Evolutionary conservation across 2,797 vertebrate genomes (phyloP).

Genomic region (Craterocephalus amniculus): DNA sequence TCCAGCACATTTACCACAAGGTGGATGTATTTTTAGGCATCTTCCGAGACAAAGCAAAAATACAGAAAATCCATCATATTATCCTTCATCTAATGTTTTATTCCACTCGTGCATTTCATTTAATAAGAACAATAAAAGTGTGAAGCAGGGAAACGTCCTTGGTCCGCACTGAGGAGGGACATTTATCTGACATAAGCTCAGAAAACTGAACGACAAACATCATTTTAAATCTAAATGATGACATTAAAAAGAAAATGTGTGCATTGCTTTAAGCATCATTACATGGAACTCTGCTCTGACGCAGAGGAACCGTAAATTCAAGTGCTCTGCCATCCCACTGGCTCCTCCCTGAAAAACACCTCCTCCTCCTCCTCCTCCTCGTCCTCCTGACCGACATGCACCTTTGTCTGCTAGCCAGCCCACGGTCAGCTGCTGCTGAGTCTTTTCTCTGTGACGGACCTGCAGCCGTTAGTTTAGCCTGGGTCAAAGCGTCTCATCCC

Average conservation of each 20-base stretch:
- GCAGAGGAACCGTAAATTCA: constrained; percentile 60
- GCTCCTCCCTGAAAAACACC: constrained; percentile 61
- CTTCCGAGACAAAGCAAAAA: not conserved
- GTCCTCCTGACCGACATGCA: constrained; percentile 33
- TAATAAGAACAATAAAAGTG: not conserved
- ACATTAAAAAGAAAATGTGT: not conserved
- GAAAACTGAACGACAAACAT: not conserved
- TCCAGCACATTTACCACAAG: constrained; percentile 18
- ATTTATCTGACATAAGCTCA: not conserved
- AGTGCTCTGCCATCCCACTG: constrained; percentile 23
- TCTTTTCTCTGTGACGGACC: constrained; percentile 58
- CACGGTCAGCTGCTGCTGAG: constrained; percentile 49
- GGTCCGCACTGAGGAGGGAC: not conserved
- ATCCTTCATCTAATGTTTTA: constrained; percentile 6
- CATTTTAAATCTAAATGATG: constrained; percentile 10
- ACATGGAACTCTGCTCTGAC: constrained; percentile 18
- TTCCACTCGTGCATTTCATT: constrained; percentile 15
- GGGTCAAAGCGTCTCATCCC: constrained; percentile 27
- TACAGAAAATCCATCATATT: not conserved
- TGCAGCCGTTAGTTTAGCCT: constrained; percentile 18
- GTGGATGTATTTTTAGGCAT: constrained; percentile 38
- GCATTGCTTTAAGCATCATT: constrained; percentile 17
- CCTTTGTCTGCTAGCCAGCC: constrained; percentile 63
- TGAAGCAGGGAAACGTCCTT: not conserved
- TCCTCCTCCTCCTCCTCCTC: constrained; percentile 14